phyloP scores from a whole-genome alignment of 1,140 invertebrate species.

The Odontomachus brunneus region DNA sequence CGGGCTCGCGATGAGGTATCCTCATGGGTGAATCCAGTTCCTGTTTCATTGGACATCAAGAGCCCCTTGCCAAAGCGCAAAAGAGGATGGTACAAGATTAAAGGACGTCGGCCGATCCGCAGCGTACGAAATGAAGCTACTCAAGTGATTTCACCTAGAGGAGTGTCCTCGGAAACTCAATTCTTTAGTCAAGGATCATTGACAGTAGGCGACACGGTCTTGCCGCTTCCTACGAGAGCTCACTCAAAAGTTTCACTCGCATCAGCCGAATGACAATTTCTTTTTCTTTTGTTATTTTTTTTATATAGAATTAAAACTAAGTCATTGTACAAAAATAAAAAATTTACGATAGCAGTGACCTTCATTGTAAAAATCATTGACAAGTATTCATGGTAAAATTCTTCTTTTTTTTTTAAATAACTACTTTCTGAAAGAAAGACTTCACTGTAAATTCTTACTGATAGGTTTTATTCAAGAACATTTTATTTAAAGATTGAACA shows the following conservation, averaged over 20 bases:
- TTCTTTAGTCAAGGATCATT: conserved; percentile 69
- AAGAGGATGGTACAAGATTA: conserved; percentile 60
- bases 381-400: no score
- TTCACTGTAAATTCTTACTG: no score
- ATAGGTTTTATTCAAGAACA: no score
- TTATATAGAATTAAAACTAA: no score
- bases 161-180: conserved; percentile 66
- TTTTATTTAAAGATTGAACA: no score
- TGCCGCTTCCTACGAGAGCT: conserved; percentile 68
- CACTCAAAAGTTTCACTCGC: conserved; percentile 52
- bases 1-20: conserved; percentile 57
- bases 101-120: conserved; percentile 51
- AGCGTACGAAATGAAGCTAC: conserved; percentile 48
- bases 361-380: no score
- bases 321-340: no score
- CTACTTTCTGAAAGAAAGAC: no score
- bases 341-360: no score
- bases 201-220: conserved; percentile 64
- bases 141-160: conserved; percentile 17
- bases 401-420: no score
- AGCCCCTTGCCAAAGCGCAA: conserved; percentile 63
- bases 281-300: background rate
- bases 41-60: background rate
- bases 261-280: conserved; percentile 50
- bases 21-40: background rate